Evolutionary conservation across 2,113 vertebrate species (phyloP).

Genomic region (Passer domesticus): DNA sequence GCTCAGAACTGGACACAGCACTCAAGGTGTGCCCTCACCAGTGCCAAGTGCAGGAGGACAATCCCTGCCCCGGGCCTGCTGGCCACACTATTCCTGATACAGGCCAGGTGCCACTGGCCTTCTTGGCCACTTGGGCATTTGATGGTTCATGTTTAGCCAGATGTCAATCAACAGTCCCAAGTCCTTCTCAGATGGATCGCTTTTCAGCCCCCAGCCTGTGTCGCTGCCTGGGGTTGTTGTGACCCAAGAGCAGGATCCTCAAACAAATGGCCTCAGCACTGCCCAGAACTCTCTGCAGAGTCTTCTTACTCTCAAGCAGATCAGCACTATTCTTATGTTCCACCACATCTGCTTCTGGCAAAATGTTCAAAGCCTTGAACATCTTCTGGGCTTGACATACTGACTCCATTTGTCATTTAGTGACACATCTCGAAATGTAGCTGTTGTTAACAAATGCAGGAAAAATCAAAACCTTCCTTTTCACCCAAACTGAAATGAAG

Average conservation of each 20-base stretch:
- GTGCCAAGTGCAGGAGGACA: fast-evolving
- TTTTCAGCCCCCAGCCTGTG: background rate
- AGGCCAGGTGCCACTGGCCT: background rate
- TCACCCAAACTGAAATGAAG: background rate
- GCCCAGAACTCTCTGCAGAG: background rate
- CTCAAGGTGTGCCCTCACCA: fast-evolving
- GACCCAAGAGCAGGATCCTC: background rate
- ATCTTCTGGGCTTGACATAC: background rate
- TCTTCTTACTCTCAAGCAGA: background rate
- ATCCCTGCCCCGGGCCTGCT: background rate
- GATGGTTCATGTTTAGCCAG: background rate
- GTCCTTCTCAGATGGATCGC: background rate
- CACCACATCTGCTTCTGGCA: background rate
- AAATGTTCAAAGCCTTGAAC: background rate
- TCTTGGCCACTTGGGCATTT: background rate
- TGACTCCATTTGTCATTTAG: background rate
- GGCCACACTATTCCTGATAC: fast-evolving
- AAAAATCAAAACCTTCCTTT: background rate
- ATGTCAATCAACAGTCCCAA: background rate
- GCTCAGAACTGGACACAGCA: background rate
- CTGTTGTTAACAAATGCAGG: background rate
- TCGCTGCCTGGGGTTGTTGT: fast-evolving
- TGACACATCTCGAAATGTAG: background rate
- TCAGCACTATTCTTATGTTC: background rate
- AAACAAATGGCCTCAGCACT: background rate